Evolutionary conservation across 2,113 vertebrate genomes (phyloP), one percentile per base, ranked within the genome.

Genomic region (Ibidorhyncha struthersii): DNA sequence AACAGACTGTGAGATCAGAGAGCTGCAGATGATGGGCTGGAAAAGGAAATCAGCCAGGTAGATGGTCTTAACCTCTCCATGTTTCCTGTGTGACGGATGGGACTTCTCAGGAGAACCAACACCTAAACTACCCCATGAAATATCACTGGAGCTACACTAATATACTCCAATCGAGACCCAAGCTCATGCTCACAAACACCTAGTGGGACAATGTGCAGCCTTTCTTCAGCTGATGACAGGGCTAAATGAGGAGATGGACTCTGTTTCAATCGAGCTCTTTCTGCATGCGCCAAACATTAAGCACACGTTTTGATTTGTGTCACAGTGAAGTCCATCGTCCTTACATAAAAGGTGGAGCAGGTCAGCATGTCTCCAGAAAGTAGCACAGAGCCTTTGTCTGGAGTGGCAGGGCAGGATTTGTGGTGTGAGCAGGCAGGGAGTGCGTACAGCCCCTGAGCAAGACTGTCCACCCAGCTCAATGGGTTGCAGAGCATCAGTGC

Each of bases 1-100:
- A 93, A 96, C 93, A 96, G 93, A 77, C 94, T 69, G 59, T 49
- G 96, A 93, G 52, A 95, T 72, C 77, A 82, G 86, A 67, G 40
- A 65, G 36, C 62, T 94, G 84, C 53, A 61, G 70, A 41, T 32
- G 61, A 90, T 53, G 78, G 30, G n/a, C 0, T 89, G 77, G 77
- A 85, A 76, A 67, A 85, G 77, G 69, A 82, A 91, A 90, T 59
- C 73, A 89, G 40, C 6, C 61, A 72, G 40, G 62, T 62, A 81
- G 72, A 91, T 29, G 12, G 30, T 45, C 66, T 67, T 47, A 72
- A 89, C n/a, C 40, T 93, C 81, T 52, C 40, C 0, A 0, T 4
- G 2, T 29, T 81, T 56, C 81, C 56, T 45, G 5, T 22, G 45
- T 66, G 76, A 59, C 32, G 73, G 43, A 47, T 36, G 30, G n/a